Conservation (phyloP, 2,888 invertebrate genomes). For the Mantis religiosa region DNA sequence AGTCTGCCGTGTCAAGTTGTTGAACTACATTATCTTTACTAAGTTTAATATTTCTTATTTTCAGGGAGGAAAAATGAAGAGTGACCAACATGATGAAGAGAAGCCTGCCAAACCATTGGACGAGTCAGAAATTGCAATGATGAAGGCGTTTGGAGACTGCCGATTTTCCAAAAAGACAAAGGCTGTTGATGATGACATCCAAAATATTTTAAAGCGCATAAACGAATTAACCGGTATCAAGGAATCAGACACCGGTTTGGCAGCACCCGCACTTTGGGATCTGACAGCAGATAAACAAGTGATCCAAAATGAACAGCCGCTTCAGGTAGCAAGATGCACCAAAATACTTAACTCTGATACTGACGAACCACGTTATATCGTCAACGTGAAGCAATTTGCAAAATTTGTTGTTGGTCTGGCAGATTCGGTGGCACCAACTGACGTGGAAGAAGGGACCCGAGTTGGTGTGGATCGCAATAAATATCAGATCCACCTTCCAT, state of each 20-base stretch:
- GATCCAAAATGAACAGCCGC: slow-evolving; percentile 92
- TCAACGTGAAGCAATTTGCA: slow-evolving; percentile 99
- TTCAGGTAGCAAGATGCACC: slow-evolving; percentile 95
- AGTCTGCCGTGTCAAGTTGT: too few relatives aligned
- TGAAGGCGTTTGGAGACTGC: slow-evolving; percentile 41
- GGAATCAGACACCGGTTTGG: slow-evolving; percentile 97
- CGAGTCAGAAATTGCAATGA: background rate
- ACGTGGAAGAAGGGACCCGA: slow-evolving; percentile 96
- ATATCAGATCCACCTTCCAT: slow-evolving; percentile 98
- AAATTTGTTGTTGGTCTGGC: slow-evolving; percentile 99
- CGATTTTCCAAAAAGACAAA: slow-evolving; percentile 96
- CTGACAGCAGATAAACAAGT: slow-evolving; percentile 98
- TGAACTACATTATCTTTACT: too few relatives aligned
- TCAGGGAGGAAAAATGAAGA: too few relatives aligned
- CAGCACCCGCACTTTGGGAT: slow-evolving; percentile 98
- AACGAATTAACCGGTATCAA: slow-evolving; percentile 95
- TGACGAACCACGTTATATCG: slow-evolving; percentile 97
- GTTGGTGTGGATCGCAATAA: slow-evolving; percentile 99
- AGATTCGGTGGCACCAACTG: slow-evolving; percentile 96
- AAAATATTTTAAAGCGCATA: slow-evolving; percentile 89
- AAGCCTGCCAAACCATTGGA: background rate
- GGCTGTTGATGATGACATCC: slow-evolving; percentile 91
- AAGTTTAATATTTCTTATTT: too few relatives aligned
- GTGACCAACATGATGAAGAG: background rate
- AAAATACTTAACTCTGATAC: slow-evolving; percentile 97